Evolutionary conservation across 2,888 invertebrate genomes (phyloP).

Genomic region (Epinotia ramella): DNA sequence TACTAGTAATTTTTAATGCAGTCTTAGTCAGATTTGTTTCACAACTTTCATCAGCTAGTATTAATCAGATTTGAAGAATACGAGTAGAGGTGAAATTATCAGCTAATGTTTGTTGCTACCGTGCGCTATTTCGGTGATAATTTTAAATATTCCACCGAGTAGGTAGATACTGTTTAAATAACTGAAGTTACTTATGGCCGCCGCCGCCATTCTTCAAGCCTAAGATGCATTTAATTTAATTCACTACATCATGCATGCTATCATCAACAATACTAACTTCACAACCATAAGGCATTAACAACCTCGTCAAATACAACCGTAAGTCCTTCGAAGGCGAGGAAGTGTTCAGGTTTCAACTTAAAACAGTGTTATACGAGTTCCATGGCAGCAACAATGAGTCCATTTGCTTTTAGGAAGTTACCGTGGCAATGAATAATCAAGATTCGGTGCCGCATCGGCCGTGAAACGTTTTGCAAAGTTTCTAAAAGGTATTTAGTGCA

Average conservation of each 20-base stretch:
- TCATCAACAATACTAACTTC: conserved; percentile 1
- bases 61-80: not conserved
- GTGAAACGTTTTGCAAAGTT: conserved; percentile 19
- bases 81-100: no score
- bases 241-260: conserved; percentile 6
- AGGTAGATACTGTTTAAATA: no score
- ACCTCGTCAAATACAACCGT: not conserved
- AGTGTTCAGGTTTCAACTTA: not conserved
- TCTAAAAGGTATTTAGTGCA: conserved; percentile 6
- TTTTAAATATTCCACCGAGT: no score
- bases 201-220: not conserved
- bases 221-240: conserved; percentile 26
- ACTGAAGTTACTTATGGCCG: no score
- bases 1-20: conserved; percentile 1
- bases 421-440: conserved; percentile 42
- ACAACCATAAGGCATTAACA: not conserved
- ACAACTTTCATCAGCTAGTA: not conserved
- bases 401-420: conserved; percentile 19
- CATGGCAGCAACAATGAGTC: conserved; percentile 13
- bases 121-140: no score
- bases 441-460: conserved; percentile 40
- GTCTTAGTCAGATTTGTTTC: conserved; percentile 25
- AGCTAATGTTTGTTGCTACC: no score
- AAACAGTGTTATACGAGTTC: conserved; percentile 1
- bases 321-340: not conserved